phyloP scores from a whole-genome alignment of 2,888 invertebrate species.

The Clitarchus hookeri region DNA sequence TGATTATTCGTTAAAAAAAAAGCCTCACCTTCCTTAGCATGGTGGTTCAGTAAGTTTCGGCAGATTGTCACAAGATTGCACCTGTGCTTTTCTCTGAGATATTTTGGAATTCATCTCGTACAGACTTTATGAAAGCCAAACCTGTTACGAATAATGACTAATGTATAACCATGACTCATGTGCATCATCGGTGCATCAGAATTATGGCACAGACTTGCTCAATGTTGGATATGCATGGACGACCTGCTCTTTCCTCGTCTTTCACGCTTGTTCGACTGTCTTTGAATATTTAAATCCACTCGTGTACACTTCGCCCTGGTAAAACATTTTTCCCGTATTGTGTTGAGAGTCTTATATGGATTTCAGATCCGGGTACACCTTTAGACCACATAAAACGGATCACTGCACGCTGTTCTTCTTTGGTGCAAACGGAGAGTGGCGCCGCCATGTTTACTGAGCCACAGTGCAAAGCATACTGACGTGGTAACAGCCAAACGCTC shows the following conservation, averaged over 20 bases:
- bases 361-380: conserved; percentile 27
- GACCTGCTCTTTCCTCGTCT: conserved; percentile 27
- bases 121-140: conserved; percentile 32
- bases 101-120: conserved; percentile 31
- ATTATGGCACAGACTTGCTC: conserved; percentile 26
- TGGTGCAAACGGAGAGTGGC: no score
- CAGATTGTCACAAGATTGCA: not conserved
- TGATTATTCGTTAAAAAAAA: not conserved
- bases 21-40: not conserved
- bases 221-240: conserved; percentile 30
- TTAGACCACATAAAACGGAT: not conserved
- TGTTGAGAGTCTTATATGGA: conserved; percentile 28
- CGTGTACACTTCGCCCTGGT: conserved; percentile 29
- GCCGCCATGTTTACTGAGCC: no score
- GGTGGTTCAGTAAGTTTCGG: no score
- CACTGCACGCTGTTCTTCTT: no score
- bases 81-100: conserved; percentile 6
- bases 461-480: no score
- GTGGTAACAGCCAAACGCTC: no score
- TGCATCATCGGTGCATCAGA: conserved; percentile 19
- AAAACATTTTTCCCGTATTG: conserved; percentile 33
- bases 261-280: conserved; percentile 31
- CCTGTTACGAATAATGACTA: conserved; percentile 22
- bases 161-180: conserved; percentile 25
- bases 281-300: conserved; percentile 34